Evolutionary conservation across 2,888 invertebrate species (phyloP), one percentile per base, ranked within the genome.

Genomic region (Holacanthella duospinosa): DNA sequence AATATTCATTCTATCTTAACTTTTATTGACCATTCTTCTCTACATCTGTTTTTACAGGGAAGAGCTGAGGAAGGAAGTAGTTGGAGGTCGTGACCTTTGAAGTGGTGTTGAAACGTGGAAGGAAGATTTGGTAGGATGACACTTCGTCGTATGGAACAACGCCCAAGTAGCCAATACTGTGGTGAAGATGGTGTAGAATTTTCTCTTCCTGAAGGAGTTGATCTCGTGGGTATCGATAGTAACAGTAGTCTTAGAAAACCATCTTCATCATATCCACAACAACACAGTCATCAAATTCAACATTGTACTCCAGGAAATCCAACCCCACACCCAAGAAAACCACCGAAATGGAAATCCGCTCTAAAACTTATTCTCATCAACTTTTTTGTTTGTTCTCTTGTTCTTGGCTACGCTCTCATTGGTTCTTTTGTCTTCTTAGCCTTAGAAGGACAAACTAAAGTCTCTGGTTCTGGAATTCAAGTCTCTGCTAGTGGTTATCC

Each of bases 321-420:
- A 26, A 6, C 59, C 44, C 27, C 27, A 27, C 21, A 27, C 27
- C 27, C 55, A 12, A 29, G 19, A 27, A 55, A 55, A 27, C 24
- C 25, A 6, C 66, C 70, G 44, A 66, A 66, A 36, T 72, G 70
- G 72, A 69, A 69, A 54, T 63, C 70, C 16, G 71, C 72, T 27
- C 66, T 70, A 59, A 72, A 70, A 63, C 65, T 72, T 48, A 69
- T 70, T 25, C 67, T 88, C 72, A 88, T 89, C 67, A 90, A 91
- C 77, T 80, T 89, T 73, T 86, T 88, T 71, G 89, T 91, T 77
- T 90, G 90, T 78, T 82, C 86, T 61, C 81, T 89, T 61, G 82
- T 91, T 53, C 82, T 91, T 74, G 88, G 88, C 27, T 91, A 91
- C 77, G 90, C 90, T 28, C 76, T 85, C 44, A 79, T 85, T 68